Conservation (phyloP, 2,888 invertebrate genomes). For the Dermolepida albohirtum region DNA sequence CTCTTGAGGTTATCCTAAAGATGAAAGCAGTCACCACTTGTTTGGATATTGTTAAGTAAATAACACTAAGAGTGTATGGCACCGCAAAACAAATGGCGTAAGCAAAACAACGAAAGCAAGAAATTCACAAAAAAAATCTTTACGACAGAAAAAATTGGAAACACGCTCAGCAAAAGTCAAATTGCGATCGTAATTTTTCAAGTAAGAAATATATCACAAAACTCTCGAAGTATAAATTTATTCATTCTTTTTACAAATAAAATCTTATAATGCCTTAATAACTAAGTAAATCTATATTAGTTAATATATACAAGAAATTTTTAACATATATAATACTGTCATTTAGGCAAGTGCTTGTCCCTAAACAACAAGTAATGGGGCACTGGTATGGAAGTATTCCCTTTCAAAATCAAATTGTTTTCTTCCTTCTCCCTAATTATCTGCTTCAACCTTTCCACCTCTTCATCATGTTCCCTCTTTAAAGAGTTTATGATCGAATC, state of each 20-base stretch:
- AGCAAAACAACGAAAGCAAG: too few species aligned
- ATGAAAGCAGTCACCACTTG: too few species aligned
- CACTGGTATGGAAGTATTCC: slow-evolving; percentile 58
- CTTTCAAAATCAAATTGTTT: slow-evolving; percentile 56
- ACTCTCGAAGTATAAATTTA: background rate
- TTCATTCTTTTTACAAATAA: slow-evolving; percentile 3
- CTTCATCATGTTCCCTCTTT: slow-evolving; percentile 66
- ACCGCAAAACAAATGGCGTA: too few species aligned
- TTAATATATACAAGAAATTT: background rate
- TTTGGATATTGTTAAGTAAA: too few species aligned
- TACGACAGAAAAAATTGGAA: too few species aligned
- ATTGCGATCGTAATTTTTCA: too few species aligned
- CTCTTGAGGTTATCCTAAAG: too few species aligned
- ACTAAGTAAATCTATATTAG: background rate
- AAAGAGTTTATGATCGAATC: slow-evolving; percentile 64
- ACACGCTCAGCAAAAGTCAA: too few species aligned
- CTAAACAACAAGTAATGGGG: slow-evolving; percentile 60
- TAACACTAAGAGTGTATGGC: too few species aligned
- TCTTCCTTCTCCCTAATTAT: slow-evolving; percentile 66
- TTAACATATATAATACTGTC: background rate
- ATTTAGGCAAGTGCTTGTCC: slow-evolving; percentile 51
- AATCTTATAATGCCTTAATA: background rate
- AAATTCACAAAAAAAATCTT: too few species aligned
- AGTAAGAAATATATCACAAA: too few species aligned
- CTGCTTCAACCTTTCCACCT: slow-evolving; percentile 64